Percentiles rank a stretch among this genome's conserved stretches.
Conservation (phyloP, 2,888 invertebrate genomes). For the Perizoma flavofasciatum region DNA sequence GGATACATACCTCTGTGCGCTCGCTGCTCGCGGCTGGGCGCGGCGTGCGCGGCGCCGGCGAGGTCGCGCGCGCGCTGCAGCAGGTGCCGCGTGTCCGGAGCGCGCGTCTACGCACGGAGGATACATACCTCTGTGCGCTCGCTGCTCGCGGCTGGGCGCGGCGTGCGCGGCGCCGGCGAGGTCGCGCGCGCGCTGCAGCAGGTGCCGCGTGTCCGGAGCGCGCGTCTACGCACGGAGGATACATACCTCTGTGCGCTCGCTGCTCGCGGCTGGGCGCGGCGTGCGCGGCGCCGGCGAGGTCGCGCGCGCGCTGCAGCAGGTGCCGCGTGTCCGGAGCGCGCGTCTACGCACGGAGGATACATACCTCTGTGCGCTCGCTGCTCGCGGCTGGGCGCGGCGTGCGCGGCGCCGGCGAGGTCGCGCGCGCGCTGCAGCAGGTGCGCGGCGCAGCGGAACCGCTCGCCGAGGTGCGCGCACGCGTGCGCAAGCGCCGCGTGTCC, state of each 20-base stretch:
- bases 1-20: background rate
- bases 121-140: constrained; percentile 59
- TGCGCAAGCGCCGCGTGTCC: constrained; percentile 56
- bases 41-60: constrained; percentile 31
- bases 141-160: constrained; percentile 41
- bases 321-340: constrained; percentile 56
- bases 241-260: constrained; percentile 60
- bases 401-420: constrained; percentile 50
- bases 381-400: constrained; percentile 48
- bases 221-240: background rate
- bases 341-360: constrained; percentile 58
- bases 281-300: constrained; percentile 46
- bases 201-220: background rate
- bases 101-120: background rate
- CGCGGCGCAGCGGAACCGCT: constrained; percentile 45
- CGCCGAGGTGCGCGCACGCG: constrained; percentile 53
- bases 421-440: constrained; percentile 56
- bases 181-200: no score
- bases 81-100: background rate
- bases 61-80: constrained; percentile 59
- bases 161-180: constrained; percentile 44
- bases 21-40: background rate
- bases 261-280: constrained; percentile 44
- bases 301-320: constrained; percentile 54
- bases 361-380: constrained; percentile 49